A percentile compares a stretch with the other conserved stretches of the same genome.
Conservation (phyloP, 2,888 invertebrate species). For the Copidosoma aretas region DNA sequence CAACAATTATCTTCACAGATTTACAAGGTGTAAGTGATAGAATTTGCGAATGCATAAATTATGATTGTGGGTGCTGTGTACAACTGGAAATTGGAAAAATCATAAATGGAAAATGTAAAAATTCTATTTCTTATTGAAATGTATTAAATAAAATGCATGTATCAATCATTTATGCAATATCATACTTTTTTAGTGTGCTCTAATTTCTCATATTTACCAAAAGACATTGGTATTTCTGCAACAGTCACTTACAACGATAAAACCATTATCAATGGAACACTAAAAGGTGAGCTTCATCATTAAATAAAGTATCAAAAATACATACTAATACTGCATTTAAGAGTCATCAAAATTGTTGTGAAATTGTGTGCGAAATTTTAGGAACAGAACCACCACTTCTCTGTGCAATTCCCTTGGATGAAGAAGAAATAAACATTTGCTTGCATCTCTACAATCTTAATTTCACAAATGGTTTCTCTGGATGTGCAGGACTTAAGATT, state of each 20-base stretch:
- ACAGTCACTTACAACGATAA: conserved; percentile 49
- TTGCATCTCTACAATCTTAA: conserved; percentile 51
- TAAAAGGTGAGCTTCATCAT: conserved; percentile 49
- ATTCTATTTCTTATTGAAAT: conserved; percentile 6
- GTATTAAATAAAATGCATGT: background rate
- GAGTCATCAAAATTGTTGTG: too few species aligned
- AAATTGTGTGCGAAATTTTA: conserved; percentile 36
- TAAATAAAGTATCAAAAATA: background rate
- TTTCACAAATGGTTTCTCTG: conserved; percentile 44
- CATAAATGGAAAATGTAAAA: conserved; percentile 28
- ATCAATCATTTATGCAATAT: background rate
- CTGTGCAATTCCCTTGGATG: conserved; percentile 51
- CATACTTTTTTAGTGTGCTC: conserved; percentile 49
- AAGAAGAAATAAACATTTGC: conserved; percentile 48
- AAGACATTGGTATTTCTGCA: conserved; percentile 52
- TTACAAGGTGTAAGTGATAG: background rate
- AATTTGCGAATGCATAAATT: conserved; percentile 32
- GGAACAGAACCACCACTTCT: conserved; percentile 55
- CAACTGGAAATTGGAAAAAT: conserved; percentile 10
- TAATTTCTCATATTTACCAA: conserved; percentile 51
- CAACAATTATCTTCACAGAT: background rate
- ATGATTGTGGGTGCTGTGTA: conserved; percentile 42
- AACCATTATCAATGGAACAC: conserved; percentile 51
- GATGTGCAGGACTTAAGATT: conserved; percentile 47
- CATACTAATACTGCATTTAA: background rate